Evolutionary conservation across 2,113 vertebrate genomes (phyloP).

Genomic region (Antidorcas marsupialis): DNA sequence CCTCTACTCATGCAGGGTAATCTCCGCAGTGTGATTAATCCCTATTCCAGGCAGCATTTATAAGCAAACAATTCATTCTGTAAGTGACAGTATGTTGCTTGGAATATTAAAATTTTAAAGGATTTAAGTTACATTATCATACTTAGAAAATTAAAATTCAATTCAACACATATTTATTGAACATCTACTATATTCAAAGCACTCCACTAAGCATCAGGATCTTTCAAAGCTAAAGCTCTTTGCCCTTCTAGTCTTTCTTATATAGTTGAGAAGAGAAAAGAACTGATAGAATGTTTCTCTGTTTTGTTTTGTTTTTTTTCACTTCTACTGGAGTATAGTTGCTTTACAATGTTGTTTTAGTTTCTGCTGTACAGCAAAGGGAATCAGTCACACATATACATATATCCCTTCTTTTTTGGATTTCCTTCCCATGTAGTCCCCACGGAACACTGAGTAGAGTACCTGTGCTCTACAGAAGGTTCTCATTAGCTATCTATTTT

Average conservation of each 20-base stretch:
- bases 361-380: neutral
- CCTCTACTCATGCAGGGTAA: constrained; percentile 71
- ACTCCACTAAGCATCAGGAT: neutral
- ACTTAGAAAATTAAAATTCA: constrained; percentile 39
- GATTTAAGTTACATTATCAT: constrained; percentile 68
- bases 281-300: neutral
- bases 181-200: neutral
- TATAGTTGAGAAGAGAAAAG: neutral
- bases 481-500: neutral
- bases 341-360: neutral
- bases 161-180: neutral
- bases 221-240: neutral
- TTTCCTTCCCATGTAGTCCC: neutral
- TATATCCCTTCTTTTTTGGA: neutral
- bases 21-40: constrained; percentile 79
- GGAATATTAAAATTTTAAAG: constrained; percentile 63
- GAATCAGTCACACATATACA: neutral
- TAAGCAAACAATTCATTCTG: constrained; percentile 75
- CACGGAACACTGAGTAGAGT: neutral
- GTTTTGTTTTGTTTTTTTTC: neutral
- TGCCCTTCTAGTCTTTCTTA: neutral
- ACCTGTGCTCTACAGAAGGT: neutral
- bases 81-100: constrained; percentile 62
- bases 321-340: neutral
- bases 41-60: constrained; percentile 75